Base-by-base conservation (phyloP, 2,113 vertebrate species). In the Ophiodon elongatus region DNA sequence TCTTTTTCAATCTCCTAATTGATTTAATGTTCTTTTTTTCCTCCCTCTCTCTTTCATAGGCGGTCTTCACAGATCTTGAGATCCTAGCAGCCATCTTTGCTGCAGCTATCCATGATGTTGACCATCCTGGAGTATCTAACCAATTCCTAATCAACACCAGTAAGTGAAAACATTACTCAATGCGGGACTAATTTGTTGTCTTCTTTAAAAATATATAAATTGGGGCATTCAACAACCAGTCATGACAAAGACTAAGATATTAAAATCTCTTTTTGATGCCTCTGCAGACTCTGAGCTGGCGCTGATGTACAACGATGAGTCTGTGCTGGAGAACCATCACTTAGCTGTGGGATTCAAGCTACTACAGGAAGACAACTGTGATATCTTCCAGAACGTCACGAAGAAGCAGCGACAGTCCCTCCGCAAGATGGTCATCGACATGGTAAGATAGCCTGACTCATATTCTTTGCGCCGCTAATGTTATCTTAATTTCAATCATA, bases 81-180 rank as follows among this genome's bases (percentile, higher is more conserved):
- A 99, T 99, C 93, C 95, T 99, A 7, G 98, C 98, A 59, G 98
- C 98, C 70, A 98, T 99, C 91, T 99, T 99, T 83, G 98, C 98
- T 29, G 98, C 98, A 65, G 98, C 98, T 0, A 99, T 99, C 88
- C 98, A 99, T 11, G 98, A 99, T 25, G 98, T 99, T 7, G 98
- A 99, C 94, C 98, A 99, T 90, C 98, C 98, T 0, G 98, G 98
- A 64, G 98, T 99, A 88, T 98, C 98, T 91, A 99, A 99, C 92
- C 98, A 99, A 62, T 99, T 99, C 86, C 96, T 99, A 39, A 99
- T 99, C 91, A 99, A 99, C 85, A 99, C 98, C 87, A 99, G 98
- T 99, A 94, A 96, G 98, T 97, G 63, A 8, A 27, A 65, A 52
- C 39, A n/a, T 47, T 19, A 6, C 29, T 29, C 19, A 4, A n/a